Conservation (phyloP, 2,113 vertebrate species). For the Corythaixoides concolor region DNA sequence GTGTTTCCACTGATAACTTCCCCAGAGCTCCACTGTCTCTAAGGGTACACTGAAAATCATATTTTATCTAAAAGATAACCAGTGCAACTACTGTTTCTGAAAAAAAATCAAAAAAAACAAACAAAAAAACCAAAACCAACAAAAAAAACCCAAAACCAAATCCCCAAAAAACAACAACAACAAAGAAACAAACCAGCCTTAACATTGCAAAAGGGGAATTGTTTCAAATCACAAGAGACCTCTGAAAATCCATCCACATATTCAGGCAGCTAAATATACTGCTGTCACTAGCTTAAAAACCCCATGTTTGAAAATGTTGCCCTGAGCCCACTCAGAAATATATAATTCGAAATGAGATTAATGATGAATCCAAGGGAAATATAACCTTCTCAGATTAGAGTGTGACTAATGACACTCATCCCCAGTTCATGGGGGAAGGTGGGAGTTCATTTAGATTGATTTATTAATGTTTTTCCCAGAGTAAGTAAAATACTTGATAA, state of each 20-base stretch:
- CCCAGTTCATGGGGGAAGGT: background rate
- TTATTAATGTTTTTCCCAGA: constrained; percentile 31
- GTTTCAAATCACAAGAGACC: background rate
- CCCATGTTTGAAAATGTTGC: background rate
- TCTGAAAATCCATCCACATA: background rate
- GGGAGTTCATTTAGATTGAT: constrained; percentile 30
- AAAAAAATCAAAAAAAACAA: background rate
- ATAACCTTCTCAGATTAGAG: background rate
- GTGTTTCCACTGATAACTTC: background rate
- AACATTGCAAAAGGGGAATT: background rate
- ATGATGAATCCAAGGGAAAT: background rate
- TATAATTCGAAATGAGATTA: background rate
- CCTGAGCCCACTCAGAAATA: background rate
- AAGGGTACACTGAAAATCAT: background rate
- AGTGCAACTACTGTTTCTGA: background rate
- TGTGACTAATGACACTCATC: constrained; percentile 5
- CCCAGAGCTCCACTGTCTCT: background rate
- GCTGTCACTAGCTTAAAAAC: background rate
- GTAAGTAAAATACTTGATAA: constrained; percentile 26
- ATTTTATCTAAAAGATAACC: background rate
- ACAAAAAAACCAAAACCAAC: background rate
- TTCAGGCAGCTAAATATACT: background rate
- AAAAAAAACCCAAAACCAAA: too few species aligned
- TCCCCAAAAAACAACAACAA: too few species aligned
- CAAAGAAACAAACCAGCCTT: background rate